Evolutionary conservation across 2,113 vertebrate genomes (phyloP).

Genomic region (Capreolus pygargus): DNA sequence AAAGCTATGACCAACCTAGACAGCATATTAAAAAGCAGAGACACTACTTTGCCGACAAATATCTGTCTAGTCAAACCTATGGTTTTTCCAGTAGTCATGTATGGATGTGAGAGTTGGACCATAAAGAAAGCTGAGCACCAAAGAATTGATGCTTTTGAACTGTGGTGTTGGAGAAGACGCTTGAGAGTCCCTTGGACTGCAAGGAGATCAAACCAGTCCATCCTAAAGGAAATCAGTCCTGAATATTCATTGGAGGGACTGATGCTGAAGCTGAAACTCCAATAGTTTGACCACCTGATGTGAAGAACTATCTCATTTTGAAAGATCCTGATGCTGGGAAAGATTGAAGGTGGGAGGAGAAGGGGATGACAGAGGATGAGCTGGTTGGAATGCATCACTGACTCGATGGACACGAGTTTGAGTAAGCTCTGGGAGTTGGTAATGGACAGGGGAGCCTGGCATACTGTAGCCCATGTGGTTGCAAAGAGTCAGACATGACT

Average conservation of each 20-base stretch:
- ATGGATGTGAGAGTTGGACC: background rate
- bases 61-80: background rate
- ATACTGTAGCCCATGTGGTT: rapidly evolving
- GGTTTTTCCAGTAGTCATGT: background rate
- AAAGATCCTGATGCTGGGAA: background rate
- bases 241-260: background rate
- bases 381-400: rapidly evolving
- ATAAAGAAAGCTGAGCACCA: background rate
- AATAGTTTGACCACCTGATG: background rate
- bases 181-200: background rate
- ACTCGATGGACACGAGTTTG: background rate
- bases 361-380: background rate
- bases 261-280: background rate
- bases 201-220: background rate
- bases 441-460: background rate
- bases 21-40: background rate
- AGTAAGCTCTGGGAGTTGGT: background rate
- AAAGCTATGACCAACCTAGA: background rate
- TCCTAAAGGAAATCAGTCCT: background rate
- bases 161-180: background rate
- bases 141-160: background rate
- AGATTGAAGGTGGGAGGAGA: background rate
- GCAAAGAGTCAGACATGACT: background rate
- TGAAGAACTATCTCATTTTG: background rate
- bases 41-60: background rate